phyloP scores from a whole-genome alignment of 2,113 vertebrate genomes.

The Cololabis saira region DNA sequence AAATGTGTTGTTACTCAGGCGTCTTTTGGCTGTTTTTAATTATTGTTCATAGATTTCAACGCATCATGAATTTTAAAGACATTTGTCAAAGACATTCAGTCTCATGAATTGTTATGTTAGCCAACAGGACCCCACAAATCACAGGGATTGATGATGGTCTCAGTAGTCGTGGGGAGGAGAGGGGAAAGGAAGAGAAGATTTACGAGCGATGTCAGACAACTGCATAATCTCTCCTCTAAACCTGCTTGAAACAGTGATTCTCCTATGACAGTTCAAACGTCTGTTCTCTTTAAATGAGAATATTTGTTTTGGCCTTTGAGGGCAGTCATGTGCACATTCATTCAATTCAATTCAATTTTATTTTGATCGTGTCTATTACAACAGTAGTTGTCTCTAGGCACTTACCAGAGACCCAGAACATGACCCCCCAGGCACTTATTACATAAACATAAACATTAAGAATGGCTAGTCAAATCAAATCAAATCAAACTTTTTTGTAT shows the following conservation, averaged over 20 bases:
- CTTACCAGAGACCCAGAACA: too few species aligned
- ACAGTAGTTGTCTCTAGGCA: too few species aligned
- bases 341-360: too few species aligned
- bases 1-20: background rate
- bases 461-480: too few species aligned
- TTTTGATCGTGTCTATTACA: too few species aligned
- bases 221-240: conserved; percentile 15
- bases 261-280: background rate
- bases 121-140: conserved; percentile 29
- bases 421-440: too few species aligned
- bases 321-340: too few species aligned
- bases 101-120: conserved; percentile 18
- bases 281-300: background rate
- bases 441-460: too few species aligned
- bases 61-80: conserved; percentile 7
- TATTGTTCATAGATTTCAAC: background rate
- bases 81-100: conserved; percentile 14
- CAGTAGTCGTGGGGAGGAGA: too few species aligned
- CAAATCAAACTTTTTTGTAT: too few species aligned
- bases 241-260: conserved; percentile 10
- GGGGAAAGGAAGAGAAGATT: conserved; percentile 17
- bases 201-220: conserved; percentile 20
- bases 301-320: too few species aligned
- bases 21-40: background rate
- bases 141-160: conserved; percentile 22